Conservation (phyloP, 2,113 vertebrate species). For the Gyps fulvus region DNA sequence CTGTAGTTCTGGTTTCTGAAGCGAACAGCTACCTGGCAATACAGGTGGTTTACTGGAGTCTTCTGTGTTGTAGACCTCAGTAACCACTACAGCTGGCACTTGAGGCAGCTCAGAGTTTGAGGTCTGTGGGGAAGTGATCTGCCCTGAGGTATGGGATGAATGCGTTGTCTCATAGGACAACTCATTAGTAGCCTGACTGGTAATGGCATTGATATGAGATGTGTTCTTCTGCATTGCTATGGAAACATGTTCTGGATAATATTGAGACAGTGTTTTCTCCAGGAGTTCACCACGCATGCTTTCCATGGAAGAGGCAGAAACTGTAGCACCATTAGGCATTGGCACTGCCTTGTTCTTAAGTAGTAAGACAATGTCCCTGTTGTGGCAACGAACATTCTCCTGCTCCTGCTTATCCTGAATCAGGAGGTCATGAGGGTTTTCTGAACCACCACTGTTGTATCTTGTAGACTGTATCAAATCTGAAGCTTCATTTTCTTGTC, state of each 20-base stretch:
- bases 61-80: constrained; percentile 71
- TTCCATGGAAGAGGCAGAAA: constrained; percentile 85
- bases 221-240: constrained; percentile 84
- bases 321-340: constrained; percentile 90
- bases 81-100: constrained; percentile 73
- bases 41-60: constrained; percentile 71
- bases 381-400: constrained; percentile 76
- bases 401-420: constrained; percentile 74
- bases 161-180: constrained; percentile 75
- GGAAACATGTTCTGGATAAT: constrained; percentile 88
- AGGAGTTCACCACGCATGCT: constrained; percentile 83
- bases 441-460: constrained; percentile 67
- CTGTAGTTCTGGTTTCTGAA: constrained; percentile 72
- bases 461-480: constrained; percentile 68
- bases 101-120: constrained; percentile 81
- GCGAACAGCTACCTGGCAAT: constrained; percentile 73
- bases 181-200: constrained; percentile 77
- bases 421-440: constrained; percentile 56
- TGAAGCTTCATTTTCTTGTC: constrained; percentile 67
- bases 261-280: constrained; percentile 89
- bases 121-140: constrained; percentile 79
- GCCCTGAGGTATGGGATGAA: constrained; percentile 90
- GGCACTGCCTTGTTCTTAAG: constrained; percentile 82
- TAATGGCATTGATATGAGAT: constrained; percentile 80
- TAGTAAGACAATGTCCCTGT: constrained; percentile 81